Conservation (phyloP, 2,113 vertebrate genomes). For the Varanus salvator region DNA sequence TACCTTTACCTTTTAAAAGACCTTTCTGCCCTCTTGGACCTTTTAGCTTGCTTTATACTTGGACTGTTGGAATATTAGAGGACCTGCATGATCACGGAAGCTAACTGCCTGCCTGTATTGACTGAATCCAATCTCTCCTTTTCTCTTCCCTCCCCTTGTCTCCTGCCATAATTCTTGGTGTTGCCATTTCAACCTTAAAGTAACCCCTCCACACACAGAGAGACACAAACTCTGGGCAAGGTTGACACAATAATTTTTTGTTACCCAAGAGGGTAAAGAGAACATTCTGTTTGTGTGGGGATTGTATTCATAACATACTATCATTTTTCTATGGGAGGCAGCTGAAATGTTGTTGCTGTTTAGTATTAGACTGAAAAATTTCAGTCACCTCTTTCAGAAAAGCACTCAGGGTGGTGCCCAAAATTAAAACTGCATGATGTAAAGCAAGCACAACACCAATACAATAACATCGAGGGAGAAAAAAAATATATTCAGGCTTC, state of each 20-base stretch:
- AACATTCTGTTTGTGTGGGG: neutral
- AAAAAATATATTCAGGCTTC: neutral
- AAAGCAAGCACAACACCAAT: neutral
- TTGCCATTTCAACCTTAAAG: neutral
- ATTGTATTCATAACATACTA: neutral
- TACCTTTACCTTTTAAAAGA: no score
- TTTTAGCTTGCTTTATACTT: neutral
- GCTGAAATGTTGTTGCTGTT: neutral
- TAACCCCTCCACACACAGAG: neutral
- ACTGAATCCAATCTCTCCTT: neutral
- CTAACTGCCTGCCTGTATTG: constrained; percentile 1
- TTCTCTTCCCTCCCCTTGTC: neutral
- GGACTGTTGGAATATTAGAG: neutral
- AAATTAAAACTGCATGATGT: neutral
- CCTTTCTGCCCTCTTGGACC: no score
- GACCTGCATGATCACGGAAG: neutral
- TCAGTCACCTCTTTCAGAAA: neutral
- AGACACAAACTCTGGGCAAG: neutral
- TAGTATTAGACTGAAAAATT: neutral
- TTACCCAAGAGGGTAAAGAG: neutral
- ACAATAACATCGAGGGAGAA: no score
- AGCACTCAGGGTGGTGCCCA: no score
- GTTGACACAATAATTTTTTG: neutral
- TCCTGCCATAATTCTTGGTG: neutral
- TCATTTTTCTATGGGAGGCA: neutral